These are phyloP conservation scores for Pentalonia nigronervosa DNA, from an alignment of 1,140 invertebrate genomes.

Conservation along the genomic window DNA sequence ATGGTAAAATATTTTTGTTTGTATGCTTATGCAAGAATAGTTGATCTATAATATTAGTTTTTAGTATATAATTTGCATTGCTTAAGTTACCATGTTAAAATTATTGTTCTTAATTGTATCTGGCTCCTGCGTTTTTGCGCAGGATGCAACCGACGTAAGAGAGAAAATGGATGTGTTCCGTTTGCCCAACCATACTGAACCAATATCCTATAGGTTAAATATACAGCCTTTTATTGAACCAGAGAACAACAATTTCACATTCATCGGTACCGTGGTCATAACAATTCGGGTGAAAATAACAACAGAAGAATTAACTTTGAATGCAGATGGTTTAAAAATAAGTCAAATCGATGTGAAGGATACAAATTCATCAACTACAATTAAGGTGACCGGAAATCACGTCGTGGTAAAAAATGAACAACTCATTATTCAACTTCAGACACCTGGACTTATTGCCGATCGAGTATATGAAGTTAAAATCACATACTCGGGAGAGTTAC, in stretches of 20 bases:
- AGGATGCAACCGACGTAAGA: background rate
- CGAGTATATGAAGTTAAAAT: slow-evolving; percentile 56
- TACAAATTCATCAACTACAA: background rate
- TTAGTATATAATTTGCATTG: background rate
- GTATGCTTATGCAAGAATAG: background rate
- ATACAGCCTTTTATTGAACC: background rate
- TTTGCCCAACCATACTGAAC: slow-evolving; percentile 26
- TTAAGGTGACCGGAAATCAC: background rate
- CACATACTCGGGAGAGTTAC: slow-evolving; percentile 44
- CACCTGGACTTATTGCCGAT: slow-evolving; percentile 16
- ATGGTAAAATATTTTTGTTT: background rate
- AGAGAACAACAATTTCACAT: slow-evolving; percentile 19
- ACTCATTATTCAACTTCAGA: background rate
- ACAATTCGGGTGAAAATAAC: background rate
- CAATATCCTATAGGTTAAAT: background rate
- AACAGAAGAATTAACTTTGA: slow-evolving; percentile 40
- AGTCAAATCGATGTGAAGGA: background rate
- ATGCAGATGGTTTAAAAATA: slow-evolving; percentile 24
- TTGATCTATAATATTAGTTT: background rate
- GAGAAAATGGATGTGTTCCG: slow-evolving; percentile 10
- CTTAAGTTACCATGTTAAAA: slow-evolving; percentile 4
- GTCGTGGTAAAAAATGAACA: background rate
- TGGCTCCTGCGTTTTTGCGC: background rate
- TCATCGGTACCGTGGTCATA: slow-evolving; percentile 12
- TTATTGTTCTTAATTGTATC: background rate